These are phyloP conservation scores for Villa cingulata DNA, from an alignment of 2,888 invertebrate species.

Conservation along the genomic window DNA sequence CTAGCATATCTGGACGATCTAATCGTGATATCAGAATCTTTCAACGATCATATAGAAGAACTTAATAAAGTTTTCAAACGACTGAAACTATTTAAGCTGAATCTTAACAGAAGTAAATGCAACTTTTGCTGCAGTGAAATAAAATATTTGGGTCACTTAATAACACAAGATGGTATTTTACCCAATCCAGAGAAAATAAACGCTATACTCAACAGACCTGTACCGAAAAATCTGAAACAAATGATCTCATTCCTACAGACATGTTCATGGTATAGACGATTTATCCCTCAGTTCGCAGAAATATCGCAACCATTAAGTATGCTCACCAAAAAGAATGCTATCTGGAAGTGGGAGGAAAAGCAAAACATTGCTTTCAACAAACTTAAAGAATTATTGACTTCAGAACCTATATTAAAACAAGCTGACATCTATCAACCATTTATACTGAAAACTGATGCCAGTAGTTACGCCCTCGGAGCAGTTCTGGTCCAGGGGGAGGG, in stretches of 20 bases:
- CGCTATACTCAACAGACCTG: slow-evolving; percentile 13
- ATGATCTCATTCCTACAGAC: too few relatives aligned
- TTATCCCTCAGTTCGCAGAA: slow-evolving; percentile 10
- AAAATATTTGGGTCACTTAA: slow-evolving; percentile 9
- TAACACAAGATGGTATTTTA: slow-evolving; percentile 15
- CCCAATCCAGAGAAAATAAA: slow-evolving; percentile 14
- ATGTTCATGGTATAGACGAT: slow-evolving; percentile 12
- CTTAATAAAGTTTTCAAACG: slow-evolving; percentile 15
- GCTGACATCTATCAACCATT: slow-evolving; percentile 18
- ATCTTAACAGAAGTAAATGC: neutral
- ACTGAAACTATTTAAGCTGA: slow-evolving; percentile 1
- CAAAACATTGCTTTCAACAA: slow-evolving; percentile 14
- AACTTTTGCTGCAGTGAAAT: slow-evolving; percentile 8
- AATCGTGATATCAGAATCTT: slow-evolving; percentile 17
- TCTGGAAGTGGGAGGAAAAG: slow-evolving; percentile 19
- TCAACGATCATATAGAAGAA: slow-evolving; percentile 17
- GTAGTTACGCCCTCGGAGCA: too few relatives aligned
- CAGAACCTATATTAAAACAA: slow-evolving; percentile 18
- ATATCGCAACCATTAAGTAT: slow-evolving; percentile 20
- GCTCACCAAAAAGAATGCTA: slow-evolving; percentile 19
- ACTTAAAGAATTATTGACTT: slow-evolving; percentile 14
- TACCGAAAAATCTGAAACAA: too few relatives aligned
- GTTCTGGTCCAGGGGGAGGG: too few relatives aligned
- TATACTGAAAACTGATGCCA: too few relatives aligned
- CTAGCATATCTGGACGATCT: slow-evolving; percentile 22